Conservation (phyloP, 2,888 invertebrate species). For the Lypha dubia region DNA sequence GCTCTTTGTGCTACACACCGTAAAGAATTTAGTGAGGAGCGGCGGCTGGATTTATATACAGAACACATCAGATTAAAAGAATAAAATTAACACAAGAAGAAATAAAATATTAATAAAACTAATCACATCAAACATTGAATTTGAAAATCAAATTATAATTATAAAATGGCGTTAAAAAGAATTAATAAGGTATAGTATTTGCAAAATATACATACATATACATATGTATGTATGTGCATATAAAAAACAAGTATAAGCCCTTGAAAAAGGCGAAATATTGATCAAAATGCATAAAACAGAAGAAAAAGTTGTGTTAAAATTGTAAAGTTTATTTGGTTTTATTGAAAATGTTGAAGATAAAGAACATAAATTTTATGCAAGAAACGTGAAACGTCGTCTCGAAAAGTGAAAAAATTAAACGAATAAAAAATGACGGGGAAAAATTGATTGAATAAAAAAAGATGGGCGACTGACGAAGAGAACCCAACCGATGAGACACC, state of each 20-base stretch:
- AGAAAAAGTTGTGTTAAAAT: constrained; percentile 59
- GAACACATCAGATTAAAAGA: constrained; percentile 64
- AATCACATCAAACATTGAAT: constrained; percentile 73
- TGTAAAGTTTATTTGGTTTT: constrained; percentile 29
- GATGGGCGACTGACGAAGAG: constrained; percentile 74
- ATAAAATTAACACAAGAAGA: constrained; percentile 52
- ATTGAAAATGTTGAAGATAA: constrained; percentile 12
- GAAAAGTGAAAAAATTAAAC: constrained; percentile 74
- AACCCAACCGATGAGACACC: constrained; percentile 71
- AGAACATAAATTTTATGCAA: constrained; percentile 77
- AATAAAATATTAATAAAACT: constrained; percentile 72
- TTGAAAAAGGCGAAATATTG: constrained; percentile 73
- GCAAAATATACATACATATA: constrained; percentile 8
- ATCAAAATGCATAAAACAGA: constrained; percentile 71
- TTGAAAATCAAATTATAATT: constrained; percentile 80
- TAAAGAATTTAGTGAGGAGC: constrained; percentile 71
- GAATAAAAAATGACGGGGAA: constrained; percentile 77
- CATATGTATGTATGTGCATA: neutral
- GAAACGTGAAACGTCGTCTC: constrained; percentile 80
- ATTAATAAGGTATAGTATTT: constrained; percentile 90
- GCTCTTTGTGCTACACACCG: constrained; percentile 74
- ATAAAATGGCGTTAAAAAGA: constrained; percentile 97
- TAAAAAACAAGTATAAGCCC: constrained; percentile 72
- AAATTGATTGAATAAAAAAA: constrained; percentile 75
- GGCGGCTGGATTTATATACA: constrained; percentile 67